Evolutionary conservation across 2,113 vertebrate genomes (phyloP), one percentile per base, ranked within the genome.

Genomic region (Quiscalus mexicanus): DNA sequence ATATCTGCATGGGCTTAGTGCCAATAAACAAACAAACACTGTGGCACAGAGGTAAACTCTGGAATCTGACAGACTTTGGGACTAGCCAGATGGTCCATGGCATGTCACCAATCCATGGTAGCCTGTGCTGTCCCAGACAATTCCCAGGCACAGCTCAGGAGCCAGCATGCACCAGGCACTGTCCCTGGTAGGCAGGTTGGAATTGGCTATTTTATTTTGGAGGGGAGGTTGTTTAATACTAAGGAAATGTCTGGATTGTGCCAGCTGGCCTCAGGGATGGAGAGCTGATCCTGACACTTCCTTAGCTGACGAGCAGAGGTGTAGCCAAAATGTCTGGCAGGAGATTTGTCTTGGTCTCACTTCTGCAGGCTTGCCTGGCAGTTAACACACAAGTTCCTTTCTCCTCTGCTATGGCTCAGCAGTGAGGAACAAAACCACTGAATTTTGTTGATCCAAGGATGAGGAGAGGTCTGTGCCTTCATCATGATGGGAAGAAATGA

Each of bases 211-310:
- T 86, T 64, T 37, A 31, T 92, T 92, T 88, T 68, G 79, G 53
- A 86, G 86, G 31, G 23, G 35, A 88, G 22, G 31, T 31, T 86
- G 59, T 74, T 89, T 84, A 77, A 81, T 41, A 21, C 22, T 12
- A 60, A 89, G 87, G 67, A 90, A 96, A 53, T 16, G 28, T 20
- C 33, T 42, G 70, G 68, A 13, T 15, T 16, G 6, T 74, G 89
- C 84, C 95, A 96, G 87, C 45, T 94, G 86, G 93, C 93, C 89
- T 91, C 17, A 3, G 80, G 55, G 52, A 28, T 37, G 67, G 56
- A 47, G 60, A 67, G 33, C 27, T 50, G 80, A 87, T 91, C 76
- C 77, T 74, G 60, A 75, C 81, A 47, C 69, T 70, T 74, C 45
- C 76, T 91, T 70, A 45, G 56, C 73, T 53, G 62, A 37, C 16